These are phyloP conservation scores for Chaenogobius annularis DNA, from an alignment of 2,113 vertebrate genomes.

Conservation along the genomic window DNA sequence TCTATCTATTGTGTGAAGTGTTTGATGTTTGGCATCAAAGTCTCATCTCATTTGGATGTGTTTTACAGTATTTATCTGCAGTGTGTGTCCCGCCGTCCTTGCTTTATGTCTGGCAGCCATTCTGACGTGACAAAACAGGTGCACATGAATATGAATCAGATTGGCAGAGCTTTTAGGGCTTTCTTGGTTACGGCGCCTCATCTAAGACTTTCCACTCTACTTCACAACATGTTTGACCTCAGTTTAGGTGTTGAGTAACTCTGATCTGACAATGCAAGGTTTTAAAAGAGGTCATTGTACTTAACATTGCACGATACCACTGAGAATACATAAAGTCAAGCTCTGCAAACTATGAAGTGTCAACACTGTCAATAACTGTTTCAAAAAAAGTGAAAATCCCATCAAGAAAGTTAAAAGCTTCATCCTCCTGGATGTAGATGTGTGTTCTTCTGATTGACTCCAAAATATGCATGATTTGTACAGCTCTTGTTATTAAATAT, in stretches of 20 bases:
- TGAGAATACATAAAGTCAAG: too few relatives aligned
- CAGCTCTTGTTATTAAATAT: not conserved
- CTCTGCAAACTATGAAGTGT: not conserved
- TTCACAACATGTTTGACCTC: constrained; percentile 25
- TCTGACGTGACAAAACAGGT: constrained; percentile 59
- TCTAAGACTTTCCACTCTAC: constrained; percentile 9
- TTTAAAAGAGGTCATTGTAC: not conserved
- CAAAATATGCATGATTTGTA: not conserved
- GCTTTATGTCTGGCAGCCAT: constrained; percentile 35
- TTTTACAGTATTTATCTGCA: constrained; percentile 16
- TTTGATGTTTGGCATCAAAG: constrained; percentile 21
- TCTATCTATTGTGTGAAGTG: not conserved
- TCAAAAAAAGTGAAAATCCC: not conserved
- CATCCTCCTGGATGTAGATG: not conserved
- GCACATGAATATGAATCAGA: constrained; percentile 69
- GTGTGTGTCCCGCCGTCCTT: constrained; percentile 32
- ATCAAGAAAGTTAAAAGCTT: not conserved
- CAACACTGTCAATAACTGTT: not conserved
- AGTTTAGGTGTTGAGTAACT: constrained; percentile 11
- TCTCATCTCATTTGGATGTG: constrained; percentile 13
- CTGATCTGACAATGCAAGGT: constrained; percentile 8
- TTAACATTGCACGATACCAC: not conserved
- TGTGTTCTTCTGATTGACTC: not conserved
- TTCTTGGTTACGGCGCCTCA: not conserved
- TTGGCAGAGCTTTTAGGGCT: constrained; percentile 38